phyloP scores from a whole-genome alignment of 2,888 invertebrate species.

The Brenthis daphne region DNA sequence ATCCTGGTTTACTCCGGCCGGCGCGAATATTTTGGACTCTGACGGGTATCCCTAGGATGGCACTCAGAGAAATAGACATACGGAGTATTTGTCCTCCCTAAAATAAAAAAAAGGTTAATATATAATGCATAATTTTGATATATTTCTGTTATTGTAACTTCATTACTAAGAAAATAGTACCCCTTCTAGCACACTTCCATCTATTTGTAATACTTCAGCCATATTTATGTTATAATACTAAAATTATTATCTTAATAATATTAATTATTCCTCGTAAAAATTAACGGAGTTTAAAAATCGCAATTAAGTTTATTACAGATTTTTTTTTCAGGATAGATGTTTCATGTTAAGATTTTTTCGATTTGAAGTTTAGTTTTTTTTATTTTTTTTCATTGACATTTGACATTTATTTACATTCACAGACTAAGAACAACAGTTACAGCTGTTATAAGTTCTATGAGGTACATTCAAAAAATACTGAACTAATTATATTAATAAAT shows the following conservation, averaged over 20 bases:
- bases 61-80: slow-evolving; percentile 90
- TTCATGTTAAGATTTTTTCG: no score
- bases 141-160: not conserved
- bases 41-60: slow-evolving; percentile 87
- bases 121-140: not conserved
- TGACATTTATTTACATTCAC: no score
- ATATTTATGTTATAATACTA: slow-evolving; percentile 39
- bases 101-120: slow-evolving; percentile 40
- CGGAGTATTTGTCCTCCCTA: slow-evolving; percentile 96
- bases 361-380: no score
- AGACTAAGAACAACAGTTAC: no score
- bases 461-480: no score
- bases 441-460: no score
- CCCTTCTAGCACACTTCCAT: slow-evolving; percentile 91
- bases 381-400: no score
- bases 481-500: no score
- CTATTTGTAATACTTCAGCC: slow-evolving; percentile 82
- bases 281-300: no score
- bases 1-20: slow-evolving; percentile 90
- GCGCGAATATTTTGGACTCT: slow-evolving; percentile 90
- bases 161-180: slow-evolving; percentile 68
- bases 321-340: no score
- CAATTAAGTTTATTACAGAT: no score
- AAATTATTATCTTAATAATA: not conserved
- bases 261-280: no score